Conservation (phyloP, 35 echinoderm and acorn worm species). For the Anneissia japonica region DNA sequence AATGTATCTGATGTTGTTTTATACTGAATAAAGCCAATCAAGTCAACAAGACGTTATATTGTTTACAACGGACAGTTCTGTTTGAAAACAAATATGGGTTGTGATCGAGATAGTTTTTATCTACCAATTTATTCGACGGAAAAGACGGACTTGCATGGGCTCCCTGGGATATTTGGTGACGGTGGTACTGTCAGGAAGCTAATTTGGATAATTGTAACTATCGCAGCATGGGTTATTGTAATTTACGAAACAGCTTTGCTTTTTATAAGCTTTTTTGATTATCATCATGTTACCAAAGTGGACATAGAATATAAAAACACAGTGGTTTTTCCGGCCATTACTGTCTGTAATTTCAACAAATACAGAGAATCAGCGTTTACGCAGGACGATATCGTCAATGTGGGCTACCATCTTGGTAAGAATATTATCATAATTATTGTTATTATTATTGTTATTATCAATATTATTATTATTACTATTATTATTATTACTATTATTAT, state of each 20-base stretch:
- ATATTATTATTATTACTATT: too few relatives aligned
- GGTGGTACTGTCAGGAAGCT: background rate
- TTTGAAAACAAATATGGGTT: background rate
- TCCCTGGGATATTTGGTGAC: background rate
- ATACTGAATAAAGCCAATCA: too few relatives aligned
- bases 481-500: too few relatives aligned
- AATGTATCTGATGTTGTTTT: too few relatives aligned
- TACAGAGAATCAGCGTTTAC: slow-evolving; percentile 78
- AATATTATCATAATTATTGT: background rate
- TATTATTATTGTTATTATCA: too few relatives aligned
- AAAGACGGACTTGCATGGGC: background rate
- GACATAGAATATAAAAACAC: slow-evolving; percentile 30
- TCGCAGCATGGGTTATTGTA: background rate
- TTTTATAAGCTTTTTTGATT: slow-evolving; percentile 24
- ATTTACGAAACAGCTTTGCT: slow-evolving; percentile 7
- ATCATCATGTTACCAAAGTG: slow-evolving; percentile 68
- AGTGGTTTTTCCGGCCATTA: slow-evolving; percentile 63
- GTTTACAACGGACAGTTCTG: too few relatives aligned
- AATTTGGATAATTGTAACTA: background rate
- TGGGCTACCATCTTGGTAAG: slow-evolving; percentile 76
- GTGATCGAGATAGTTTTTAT: background rate
- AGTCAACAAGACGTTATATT: too few relatives aligned
- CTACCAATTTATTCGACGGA: background rate
- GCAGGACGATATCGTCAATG: slow-evolving; percentile 58
- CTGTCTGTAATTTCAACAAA: slow-evolving; percentile 89